A percentile compares a stretch with the other conserved stretches of the same genome.
Conservation (phyloP, 1,140 invertebrate species). For the Aculops lycopersici region DNA sequence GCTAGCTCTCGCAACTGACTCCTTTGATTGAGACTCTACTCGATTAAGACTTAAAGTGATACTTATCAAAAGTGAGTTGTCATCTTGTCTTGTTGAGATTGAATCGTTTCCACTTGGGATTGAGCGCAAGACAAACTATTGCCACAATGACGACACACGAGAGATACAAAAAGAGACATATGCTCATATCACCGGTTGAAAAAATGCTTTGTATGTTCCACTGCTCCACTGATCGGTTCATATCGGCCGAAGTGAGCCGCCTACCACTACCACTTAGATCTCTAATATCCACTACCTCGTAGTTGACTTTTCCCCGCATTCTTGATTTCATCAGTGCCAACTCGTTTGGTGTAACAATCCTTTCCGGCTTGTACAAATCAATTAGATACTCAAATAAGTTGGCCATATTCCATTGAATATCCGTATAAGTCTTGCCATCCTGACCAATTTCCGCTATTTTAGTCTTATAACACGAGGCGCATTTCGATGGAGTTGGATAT, state of each 20-base stretch:
- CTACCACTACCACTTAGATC: too few species aligned
- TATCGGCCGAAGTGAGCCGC: too few species aligned
- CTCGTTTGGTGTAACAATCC: not conserved
- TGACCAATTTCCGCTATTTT: not conserved
- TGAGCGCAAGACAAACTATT: not conserved
- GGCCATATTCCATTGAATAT: slow-evolving; percentile 1
- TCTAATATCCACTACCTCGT: not conserved
- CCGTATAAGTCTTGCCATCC: not conserved
- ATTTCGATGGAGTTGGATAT: slow-evolving; percentile 37
- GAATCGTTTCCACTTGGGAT: too few species aligned
- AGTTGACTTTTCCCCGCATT: not conserved
- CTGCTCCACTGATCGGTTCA: too few species aligned
- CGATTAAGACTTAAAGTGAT: too few species aligned
- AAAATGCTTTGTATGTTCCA: too few species aligned
- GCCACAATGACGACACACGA: not conserved
- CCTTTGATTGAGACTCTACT: too few species aligned
- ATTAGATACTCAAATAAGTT: slow-evolving; percentile 4
- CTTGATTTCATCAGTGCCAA: not conserved
- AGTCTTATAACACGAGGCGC: slow-evolving; percentile 25
- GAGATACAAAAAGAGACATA: not conserved
- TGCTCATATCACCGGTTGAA: not conserved
- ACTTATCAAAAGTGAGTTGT: too few species aligned
- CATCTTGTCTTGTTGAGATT: too few species aligned
- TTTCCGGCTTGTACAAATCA: slow-evolving; percentile 1
- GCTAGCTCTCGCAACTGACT: too few species aligned